Evolutionary conservation across 2,797 vertebrate species (phyloP), one percentile per base, ranked within the genome.

Genomic region (Xiphorhynchus erythropygius): DNA sequence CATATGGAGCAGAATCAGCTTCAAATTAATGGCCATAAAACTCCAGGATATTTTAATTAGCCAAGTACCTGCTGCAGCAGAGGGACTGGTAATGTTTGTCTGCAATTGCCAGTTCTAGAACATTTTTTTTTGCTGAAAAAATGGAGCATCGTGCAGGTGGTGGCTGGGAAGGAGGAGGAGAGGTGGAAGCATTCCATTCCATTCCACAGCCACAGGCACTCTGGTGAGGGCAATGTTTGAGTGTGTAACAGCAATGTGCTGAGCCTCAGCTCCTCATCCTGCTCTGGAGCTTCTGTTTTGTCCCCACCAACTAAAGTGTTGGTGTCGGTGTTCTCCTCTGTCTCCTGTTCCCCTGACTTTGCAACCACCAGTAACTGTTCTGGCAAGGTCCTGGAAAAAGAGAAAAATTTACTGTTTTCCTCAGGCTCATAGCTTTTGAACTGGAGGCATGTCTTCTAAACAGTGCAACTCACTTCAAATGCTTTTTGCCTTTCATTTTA

Each of bases 391-490:
- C 84, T 87, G 93, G 89, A 91, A 95, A 96, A 94, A 93, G 87
- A 88, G 88, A 71, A 73, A 95, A 97, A 96, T 94, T 97, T 95
- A 97, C 97, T 96, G 97, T 97, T 95, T 97, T 97, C 97, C 97
- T 97, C 97, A 97, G 97, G 97, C 97, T 98, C 97, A 93, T 97
- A 97, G 97, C 97, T 98, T 97, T 97, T 96, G 97, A 97, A 96
- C 97, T 97, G 97, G 96, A 98, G 97, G 98, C 98, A 98, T 98
- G 98, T 98, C 96, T 97, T 95, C 96, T 97, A 98, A 98, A 98
- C 98, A 98, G 97, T 98, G 98, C 97, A 98, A 98, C 97, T 98
- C 98, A 98, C 98, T 98, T 98, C 98, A 98, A 90, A 98, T 98
- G 98, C 98, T 98, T 98, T 97, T 98, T 97, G 98, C 97, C 98